A percentile compares a stretch with the other conserved stretches of the same genome.
phyloP scores from a whole-genome alignment of 1,140 invertebrate genomes.

The Phenacoccus solenopsis region DNA sequence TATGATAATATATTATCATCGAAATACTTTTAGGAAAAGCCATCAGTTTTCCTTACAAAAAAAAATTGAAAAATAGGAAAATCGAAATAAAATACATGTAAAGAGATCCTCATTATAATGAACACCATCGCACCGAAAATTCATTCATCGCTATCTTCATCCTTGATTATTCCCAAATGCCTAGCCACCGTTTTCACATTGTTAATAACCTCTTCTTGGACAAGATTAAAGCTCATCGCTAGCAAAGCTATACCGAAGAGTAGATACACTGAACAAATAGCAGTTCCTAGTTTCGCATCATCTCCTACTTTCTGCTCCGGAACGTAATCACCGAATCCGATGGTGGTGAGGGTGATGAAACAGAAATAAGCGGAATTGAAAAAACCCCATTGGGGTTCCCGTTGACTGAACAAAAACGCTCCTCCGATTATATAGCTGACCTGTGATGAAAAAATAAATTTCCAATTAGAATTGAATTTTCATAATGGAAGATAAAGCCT shows the following conservation, averaged over 20 bases:
- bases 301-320: constrained; percentile 60
- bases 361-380: constrained; percentile 90
- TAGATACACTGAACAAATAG: constrained; percentile 82
- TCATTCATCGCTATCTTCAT: constrained; percentile 45
- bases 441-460: background rate
- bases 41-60: too few relatives aligned
- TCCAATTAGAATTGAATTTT: background rate
- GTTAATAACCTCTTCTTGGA: constrained; percentile 81
- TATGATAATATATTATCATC: too few relatives aligned
- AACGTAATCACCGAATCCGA: constrained; percentile 89
- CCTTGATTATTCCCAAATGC: constrained; percentile 70
- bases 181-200: constrained; percentile 72
- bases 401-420: constrained; percentile 66
- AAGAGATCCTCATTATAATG: background rate
- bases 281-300: constrained; percentile 64
- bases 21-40: too few relatives aligned
- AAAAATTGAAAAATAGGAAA: too few relatives aligned
- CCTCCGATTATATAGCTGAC: constrained; percentile 72
- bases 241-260: constrained; percentile 92
- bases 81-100: background rate
- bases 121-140: background rate
- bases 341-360: constrained; percentile 89
- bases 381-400: constrained; percentile 75
- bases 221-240: constrained; percentile 97
- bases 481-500: background rate